Evolutionary conservation across 2,113 vertebrate genomes (phyloP).

Genomic region (Garra rufa): DNA sequence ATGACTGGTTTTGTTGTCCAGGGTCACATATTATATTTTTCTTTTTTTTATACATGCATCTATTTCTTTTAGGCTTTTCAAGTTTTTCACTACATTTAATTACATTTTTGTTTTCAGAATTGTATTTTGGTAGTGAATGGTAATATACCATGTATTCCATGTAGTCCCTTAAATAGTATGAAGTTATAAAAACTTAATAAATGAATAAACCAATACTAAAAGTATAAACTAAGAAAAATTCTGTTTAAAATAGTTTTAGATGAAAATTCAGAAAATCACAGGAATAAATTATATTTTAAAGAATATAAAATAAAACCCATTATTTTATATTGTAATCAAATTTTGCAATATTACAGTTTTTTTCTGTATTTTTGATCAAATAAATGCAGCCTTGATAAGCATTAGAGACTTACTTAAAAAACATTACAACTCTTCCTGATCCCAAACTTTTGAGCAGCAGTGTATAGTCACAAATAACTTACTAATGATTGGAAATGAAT

Average conservation of each 20-base stretch:
- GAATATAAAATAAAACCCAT: too few relatives aligned
- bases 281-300: too few relatives aligned
- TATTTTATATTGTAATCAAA: too few relatives aligned
- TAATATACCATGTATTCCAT: neutral
- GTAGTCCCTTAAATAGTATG: neutral
- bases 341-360: too few relatives aligned
- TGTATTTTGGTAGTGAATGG: neutral
- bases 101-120: neutral
- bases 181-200: neutral
- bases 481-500: slow-evolving; percentile 90
- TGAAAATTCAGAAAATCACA: too few relatives aligned
- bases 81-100: neutral
- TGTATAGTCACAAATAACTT: slow-evolving; percentile 62
- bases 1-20: too few relatives aligned
- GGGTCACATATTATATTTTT: too few relatives aligned
- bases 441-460: too few relatives aligned
- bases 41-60: neutral
- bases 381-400: too few relatives aligned
- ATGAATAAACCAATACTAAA: neutral
- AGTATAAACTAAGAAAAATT: neutral
- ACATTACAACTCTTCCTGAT: too few relatives aligned
- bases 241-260: neutral
- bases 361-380: too few relatives aligned
- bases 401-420: too few relatives aligned
- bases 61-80: neutral